Evolutionary conservation across 1,140 invertebrate species (phyloP).

Genomic region (Coelopa frigida): DNA sequence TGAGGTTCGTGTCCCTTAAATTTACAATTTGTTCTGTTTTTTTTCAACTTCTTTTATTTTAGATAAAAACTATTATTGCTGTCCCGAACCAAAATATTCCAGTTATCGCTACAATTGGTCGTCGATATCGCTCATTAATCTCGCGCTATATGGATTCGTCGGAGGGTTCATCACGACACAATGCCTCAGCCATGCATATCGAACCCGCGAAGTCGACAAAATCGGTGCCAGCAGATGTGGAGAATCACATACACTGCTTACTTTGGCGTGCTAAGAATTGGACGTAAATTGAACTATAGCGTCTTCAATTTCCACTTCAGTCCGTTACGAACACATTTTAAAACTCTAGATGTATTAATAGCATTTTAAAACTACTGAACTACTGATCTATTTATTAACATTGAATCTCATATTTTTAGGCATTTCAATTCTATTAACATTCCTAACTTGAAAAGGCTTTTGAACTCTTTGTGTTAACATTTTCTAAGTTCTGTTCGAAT

Average conservation of each 20-base stretch:
- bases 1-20: slow-evolving; percentile 51
- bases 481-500: no score
- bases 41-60: slow-evolving; percentile 20
- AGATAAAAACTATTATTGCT: slow-evolving; percentile 45
- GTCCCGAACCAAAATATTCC: slow-evolving; percentile 43
- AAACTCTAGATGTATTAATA: background rate
- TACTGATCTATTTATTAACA: background rate
- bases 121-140: slow-evolving; percentile 74
- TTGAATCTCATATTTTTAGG: slow-evolving; percentile 7
- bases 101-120: slow-evolving; percentile 69
- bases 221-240: slow-evolving; percentile 37
- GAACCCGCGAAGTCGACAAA: slow-evolving; percentile 9
- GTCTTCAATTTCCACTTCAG: background rate
- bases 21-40: background rate
- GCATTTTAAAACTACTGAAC: background rate
- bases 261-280: slow-evolving; percentile 67
- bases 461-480: no score
- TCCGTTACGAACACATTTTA: background rate
- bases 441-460: no score
- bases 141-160: slow-evolving; percentile 57
- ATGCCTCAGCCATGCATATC: no score
- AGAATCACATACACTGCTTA: slow-evolving; percentile 60
- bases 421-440: no score
- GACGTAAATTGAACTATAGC: slow-evolving; percentile 42
- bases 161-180: slow-evolving; percentile 19